These are phyloP conservation scores for Chlorocebus sabaeus DNA, from an alignment of 2,113 vertebrate species.

Conservation along the genomic window DNA sequence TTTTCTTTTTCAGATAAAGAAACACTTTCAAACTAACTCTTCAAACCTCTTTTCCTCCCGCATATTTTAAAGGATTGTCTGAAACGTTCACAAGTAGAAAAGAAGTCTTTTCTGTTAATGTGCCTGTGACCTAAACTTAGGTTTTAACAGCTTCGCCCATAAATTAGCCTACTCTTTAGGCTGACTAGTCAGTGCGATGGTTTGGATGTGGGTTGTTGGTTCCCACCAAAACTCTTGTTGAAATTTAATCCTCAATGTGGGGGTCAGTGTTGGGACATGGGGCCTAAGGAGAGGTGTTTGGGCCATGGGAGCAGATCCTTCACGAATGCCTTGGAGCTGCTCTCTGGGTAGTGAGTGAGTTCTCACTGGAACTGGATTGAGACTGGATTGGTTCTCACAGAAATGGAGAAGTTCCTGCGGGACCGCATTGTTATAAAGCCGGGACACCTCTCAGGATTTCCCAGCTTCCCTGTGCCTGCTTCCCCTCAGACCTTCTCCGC, in stretches of 20 bases:
- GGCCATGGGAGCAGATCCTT: background rate
- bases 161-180: background rate
- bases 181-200: background rate
- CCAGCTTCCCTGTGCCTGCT: too few relatives aligned
- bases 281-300: background rate
- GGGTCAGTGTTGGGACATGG: too few relatives aligned
- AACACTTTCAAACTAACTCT: background rate
- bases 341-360: background rate
- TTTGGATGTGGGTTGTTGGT: background rate
- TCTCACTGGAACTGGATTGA: too few relatives aligned
- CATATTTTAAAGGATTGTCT: background rate
- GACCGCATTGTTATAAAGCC: fast-evolving
- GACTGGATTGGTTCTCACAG: background rate
- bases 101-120: background rate
- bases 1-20: background rate
- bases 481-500: background rate
- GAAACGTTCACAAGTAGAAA: background rate
- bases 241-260: background rate
- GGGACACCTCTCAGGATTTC: background rate
- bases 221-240: background rate
- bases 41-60: background rate
- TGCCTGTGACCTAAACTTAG: background rate
- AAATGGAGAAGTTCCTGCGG: background rate
- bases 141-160: background rate
- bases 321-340: background rate